Conservation (phyloP, 2,888 invertebrate genomes). For the Apodemia duryi region DNA sequence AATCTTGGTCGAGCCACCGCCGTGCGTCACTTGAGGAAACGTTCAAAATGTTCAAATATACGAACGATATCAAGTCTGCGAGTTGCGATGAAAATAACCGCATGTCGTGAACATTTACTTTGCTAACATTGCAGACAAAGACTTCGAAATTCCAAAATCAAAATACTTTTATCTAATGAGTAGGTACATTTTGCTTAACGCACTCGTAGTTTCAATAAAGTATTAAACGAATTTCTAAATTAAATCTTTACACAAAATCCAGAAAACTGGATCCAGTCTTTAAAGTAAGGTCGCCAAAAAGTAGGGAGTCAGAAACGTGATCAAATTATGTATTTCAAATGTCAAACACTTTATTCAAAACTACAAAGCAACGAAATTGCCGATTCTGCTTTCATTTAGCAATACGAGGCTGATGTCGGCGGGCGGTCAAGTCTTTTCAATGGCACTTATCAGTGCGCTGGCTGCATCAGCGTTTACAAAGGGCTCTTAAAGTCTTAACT, state of each 20-base stretch:
- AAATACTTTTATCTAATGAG: background rate
- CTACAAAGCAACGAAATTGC: slow-evolving; percentile 40
- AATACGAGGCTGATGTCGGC: slow-evolving; percentile 38
- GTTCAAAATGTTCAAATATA: slow-evolving; percentile 47
- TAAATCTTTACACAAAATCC: background rate
- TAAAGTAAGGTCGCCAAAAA: background rate
- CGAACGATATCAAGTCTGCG: slow-evolving; percentile 44
- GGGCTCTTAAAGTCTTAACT: slow-evolving; percentile 42
- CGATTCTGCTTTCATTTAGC: slow-evolving; percentile 55
- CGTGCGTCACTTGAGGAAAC: slow-evolving; percentile 67
- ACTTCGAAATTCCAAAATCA: slow-evolving; percentile 36
- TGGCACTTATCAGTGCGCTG: slow-evolving; percentile 48
- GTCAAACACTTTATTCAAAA: slow-evolving; percentile 5
- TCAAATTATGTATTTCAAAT: slow-evolving; percentile 11
- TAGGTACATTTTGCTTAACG: background rate
- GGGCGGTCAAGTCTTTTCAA: slow-evolving; percentile 69
- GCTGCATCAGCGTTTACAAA: slow-evolving; percentile 58
- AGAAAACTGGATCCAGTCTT: background rate
- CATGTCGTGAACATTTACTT: slow-evolving; percentile 35
- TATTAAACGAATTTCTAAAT: background rate
- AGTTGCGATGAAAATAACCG: slow-evolving; percentile 61
- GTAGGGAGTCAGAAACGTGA: background rate
- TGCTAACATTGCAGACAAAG: slow-evolving; percentile 32
- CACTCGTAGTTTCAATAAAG: slow-evolving; percentile 1
- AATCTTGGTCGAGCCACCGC: slow-evolving; percentile 51